Base-by-base conservation (phyloP, 2,888 invertebrate species). In the Aelia acuminata region DNA sequence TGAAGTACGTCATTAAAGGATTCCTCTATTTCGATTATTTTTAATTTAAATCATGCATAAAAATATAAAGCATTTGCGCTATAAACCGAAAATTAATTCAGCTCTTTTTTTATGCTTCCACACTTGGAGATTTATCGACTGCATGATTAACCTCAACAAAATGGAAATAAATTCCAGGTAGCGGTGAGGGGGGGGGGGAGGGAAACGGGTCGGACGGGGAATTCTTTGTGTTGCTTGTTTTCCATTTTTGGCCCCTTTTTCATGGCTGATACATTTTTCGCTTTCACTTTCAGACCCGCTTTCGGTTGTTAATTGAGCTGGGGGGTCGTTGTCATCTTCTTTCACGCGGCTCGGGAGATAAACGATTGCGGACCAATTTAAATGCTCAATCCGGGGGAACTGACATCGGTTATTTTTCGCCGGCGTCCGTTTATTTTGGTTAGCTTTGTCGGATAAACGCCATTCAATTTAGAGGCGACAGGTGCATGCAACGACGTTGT, bases 111-210 rank as follows among this genome's bases (percentile, higher is more conserved):
- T 70, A 70, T 70, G 20, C 7, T 31, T 35, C 63, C 20, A 70
- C 63, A 35, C 8, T 70, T 35, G 18, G 63, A 35, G 63, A 70
- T 70, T 70, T 70, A 70, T 70, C 35, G 63, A 20, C 35, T 70
- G 26, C 31, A 70, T 8, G 22, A 70, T 70, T 70, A 70, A 70
- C 31, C 63, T 35, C 35, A 18, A 35, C 1, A 35, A 35, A 70
- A 70, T 70, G 63, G 63, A 70, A 70, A 70, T 70, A 70, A 35
- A 70, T 70, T 70, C 63, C 63, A 70, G 63, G 63, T 70, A 70
- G 57, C 11, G 26, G 50, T 3, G 13, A 18, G 13, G 15, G 18
- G 7, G 53, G 35, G 57, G 26, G 3, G 15, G 57, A 26, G 57
- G 35, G 63, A 35, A 35, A 26, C 31, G 35, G 63, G 3, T 18